phyloP scores from a whole-genome alignment of 2,113 vertebrate genomes.

The Neolamprologus sp. region DNA sequence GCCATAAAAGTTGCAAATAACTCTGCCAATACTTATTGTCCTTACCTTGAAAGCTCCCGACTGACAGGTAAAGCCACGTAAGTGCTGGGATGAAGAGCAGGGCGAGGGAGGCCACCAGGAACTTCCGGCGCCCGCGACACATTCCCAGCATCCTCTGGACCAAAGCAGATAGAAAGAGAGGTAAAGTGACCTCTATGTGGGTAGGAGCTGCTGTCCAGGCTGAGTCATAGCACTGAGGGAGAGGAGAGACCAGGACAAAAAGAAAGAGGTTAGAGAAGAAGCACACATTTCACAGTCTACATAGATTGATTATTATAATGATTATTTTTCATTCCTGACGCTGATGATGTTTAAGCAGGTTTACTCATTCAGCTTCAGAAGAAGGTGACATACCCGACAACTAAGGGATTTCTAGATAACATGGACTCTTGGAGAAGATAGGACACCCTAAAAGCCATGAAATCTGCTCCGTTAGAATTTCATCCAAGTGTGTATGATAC shows the following conservation, averaged over 20 bases:
- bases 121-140: constrained; percentile 97
- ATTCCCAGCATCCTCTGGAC: constrained; percentile 96
- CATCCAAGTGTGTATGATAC: not conserved
- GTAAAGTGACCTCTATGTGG: constrained; percentile 76
- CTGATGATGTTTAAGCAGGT: not conserved
- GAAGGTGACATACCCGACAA: not conserved
- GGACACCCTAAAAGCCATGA: not conserved
- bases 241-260: not conserved
- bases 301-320: not conserved
- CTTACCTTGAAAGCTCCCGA: constrained; percentile 91
- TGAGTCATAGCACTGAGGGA: constrained; percentile 79
- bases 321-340: not conserved
- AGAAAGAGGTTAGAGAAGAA: not conserved
- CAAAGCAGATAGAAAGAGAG: constrained; percentile 60
- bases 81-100: constrained; percentile 91
- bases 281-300: not conserved
- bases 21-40: not conserved
- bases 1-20: not conserved
- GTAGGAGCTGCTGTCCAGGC: constrained; percentile 72
- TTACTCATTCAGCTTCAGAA: not conserved
- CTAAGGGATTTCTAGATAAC: not conserved
- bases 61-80: constrained; percentile 95
- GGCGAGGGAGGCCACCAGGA: constrained; percentile 89
- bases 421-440: not conserved
- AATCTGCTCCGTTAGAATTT: not conserved